Percentiles rank a stretch among this genome's conserved stretches.
These are phyloP conservation scores for Lagodon rhomboides DNA, from an alignment of 2,797 vertebrate species.

Conservation along the genomic window DNA sequence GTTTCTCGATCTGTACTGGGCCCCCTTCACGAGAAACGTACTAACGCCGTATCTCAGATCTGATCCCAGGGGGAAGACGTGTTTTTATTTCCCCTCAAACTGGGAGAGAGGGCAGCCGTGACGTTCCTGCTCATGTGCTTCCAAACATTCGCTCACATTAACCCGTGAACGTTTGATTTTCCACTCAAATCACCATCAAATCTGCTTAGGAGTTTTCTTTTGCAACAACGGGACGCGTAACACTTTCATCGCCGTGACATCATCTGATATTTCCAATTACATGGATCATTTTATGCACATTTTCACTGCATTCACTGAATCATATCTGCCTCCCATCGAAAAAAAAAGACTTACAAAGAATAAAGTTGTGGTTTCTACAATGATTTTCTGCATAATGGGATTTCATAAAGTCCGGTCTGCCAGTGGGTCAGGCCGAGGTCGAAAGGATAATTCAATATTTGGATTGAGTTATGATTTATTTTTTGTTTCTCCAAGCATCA, in stretches of 20 bases:
- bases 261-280: not conserved
- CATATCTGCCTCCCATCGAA: not conserved
- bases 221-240: no score
- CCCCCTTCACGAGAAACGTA: not conserved
- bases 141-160: not conserved
- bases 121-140: conserved; percentile 4
- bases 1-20: conserved; percentile 4
- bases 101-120: not conserved
- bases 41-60: not conserved
- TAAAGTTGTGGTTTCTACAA: not conserved
- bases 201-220: no score
- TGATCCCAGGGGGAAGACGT: not conserved
- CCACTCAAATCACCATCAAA: not conserved
- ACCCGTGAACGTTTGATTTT: conserved; percentile 6
- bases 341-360: not conserved
- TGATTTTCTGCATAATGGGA: not conserved
- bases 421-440: not conserved
- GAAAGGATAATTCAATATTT: not conserved
- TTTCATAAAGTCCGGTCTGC: not conserved
- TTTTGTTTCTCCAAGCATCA: no score
- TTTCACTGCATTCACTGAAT: not conserved
- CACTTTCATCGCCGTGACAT: not conserved
- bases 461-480: not conserved
- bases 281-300: not conserved
- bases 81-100: not conserved